These are phyloP conservation scores for Pachymerium ferrugineum DNA, from an alignment of 2,888 invertebrate genomes.

Conservation along the genomic window DNA sequence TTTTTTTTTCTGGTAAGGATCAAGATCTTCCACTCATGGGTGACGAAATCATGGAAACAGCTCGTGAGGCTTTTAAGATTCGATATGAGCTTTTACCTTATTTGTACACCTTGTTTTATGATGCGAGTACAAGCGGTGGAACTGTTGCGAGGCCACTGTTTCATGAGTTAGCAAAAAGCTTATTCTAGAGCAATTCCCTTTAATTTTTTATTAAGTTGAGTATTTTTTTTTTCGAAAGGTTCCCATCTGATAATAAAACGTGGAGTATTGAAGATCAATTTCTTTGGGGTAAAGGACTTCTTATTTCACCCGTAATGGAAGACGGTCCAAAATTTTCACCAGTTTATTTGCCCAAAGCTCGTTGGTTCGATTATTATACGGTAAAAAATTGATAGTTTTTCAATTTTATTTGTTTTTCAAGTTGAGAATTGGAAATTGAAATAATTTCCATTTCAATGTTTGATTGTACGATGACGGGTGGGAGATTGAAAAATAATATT, in stretches of 20 bases:
- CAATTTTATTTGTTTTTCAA: too few species aligned
- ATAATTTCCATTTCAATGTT: neutral
- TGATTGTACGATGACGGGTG: too few species aligned
- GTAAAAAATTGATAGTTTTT: conserved; percentile 38
- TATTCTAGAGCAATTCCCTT: neutral
- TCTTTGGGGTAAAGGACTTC: conserved; percentile 47
- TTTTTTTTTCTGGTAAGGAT: too few species aligned
- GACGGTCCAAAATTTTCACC: conserved; percentile 41
- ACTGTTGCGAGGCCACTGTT: conserved; percentile 47
- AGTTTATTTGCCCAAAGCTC: conserved; percentile 42
- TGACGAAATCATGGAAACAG: conserved; percentile 31
- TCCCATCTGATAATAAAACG: conserved; percentile 41
- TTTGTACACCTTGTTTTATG: conserved; percentile 50
- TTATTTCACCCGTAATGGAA: conserved; percentile 43
- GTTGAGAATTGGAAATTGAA: too few species aligned
- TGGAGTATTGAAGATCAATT: conserved; percentile 43
- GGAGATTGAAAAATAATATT: too few species aligned
- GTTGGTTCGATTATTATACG: conserved; percentile 44
- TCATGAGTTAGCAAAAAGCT: conserved; percentile 43
- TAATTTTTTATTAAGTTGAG: neutral
- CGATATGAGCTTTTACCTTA: conserved; percentile 51
- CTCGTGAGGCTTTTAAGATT: conserved; percentile 34
- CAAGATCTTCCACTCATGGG: conserved; percentile 35
- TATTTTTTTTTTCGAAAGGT: conserved; percentile 38
- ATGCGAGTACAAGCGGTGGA: conserved; percentile 44